A percentile compares a stretch with the other conserved stretches of the same genome.
Conservation (phyloP, 2,888 invertebrate species). For the Phortica okadai region DNA sequence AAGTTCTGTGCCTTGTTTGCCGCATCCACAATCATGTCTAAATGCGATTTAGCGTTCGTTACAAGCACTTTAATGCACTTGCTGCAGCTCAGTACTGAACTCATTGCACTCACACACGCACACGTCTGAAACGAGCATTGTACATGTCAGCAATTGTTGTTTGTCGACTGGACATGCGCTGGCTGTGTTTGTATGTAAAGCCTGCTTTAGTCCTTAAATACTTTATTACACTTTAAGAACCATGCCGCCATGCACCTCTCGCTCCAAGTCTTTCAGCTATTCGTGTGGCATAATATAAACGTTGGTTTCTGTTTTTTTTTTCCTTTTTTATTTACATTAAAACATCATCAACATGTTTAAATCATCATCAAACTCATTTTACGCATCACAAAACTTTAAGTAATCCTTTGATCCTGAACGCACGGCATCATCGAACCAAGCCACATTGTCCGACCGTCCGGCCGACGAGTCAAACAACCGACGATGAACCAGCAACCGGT, state of each 20-base stretch:
- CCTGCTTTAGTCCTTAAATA: background rate
- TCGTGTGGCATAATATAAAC: background rate
- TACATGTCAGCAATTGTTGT: too few species aligned
- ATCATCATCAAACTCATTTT: slow-evolving; percentile 71
- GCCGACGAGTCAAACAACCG: too few species aligned
- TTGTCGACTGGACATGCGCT: too few species aligned
- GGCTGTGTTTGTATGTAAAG: background rate
- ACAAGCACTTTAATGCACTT: slow-evolving; percentile 28
- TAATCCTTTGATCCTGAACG: slow-evolving; percentile 63
- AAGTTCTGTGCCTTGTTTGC: background rate
- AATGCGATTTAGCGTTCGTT: slow-evolving; percentile 25
- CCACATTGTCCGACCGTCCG: background rate
- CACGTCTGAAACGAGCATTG: background rate
- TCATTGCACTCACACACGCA: background rate
- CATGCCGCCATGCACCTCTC: background rate
- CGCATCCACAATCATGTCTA: slow-evolving; percentile 10
- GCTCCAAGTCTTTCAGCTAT: background rate
- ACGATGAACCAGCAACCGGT: background rate
- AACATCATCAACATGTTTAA: slow-evolving; percentile 71
- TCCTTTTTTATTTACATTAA: slow-evolving; percentile 66
- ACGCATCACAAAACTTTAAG: slow-evolving; percentile 69
- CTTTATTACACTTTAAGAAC: background rate
- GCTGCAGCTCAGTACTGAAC: background rate
- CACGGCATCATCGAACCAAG: background rate
- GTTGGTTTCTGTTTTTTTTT: too few species aligned